These are phyloP conservation scores for Vicugna pacos DNA, from an alignment of 2,113 vertebrate genomes.

Conservation along the genomic window DNA sequence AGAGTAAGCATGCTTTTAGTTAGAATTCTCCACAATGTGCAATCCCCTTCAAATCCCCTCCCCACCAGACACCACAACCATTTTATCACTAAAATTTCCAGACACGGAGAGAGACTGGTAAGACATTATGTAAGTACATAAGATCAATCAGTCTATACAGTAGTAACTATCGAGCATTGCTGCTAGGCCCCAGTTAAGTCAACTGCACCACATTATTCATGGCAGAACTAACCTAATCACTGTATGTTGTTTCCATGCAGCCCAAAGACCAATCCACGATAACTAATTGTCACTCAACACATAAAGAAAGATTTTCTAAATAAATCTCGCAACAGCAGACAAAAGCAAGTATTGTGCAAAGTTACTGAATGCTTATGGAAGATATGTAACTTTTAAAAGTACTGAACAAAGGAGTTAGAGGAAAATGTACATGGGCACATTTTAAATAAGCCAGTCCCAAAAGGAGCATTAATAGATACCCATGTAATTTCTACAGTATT, in stretches of 20 bases:
- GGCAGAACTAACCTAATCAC: background rate
- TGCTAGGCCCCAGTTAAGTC: background rate
- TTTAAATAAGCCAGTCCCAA: background rate
- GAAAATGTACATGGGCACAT: background rate
- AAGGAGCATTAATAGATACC: background rate
- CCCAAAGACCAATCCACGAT: background rate
- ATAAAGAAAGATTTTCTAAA: background rate
- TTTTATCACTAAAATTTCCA: constrained; percentile 10
- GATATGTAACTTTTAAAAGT: background rate
- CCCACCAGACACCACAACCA: background rate
- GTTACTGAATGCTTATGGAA: background rate
- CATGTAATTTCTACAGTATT: background rate
- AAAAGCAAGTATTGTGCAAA: background rate
- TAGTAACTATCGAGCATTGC: background rate
- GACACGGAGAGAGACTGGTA: background rate
- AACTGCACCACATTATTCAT: background rate
- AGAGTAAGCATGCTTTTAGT: background rate
- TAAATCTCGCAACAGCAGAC: background rate
- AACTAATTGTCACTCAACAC: background rate
- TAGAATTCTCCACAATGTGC: background rate
- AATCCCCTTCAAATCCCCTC: background rate
- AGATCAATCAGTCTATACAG: background rate
- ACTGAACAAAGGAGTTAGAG: background rate
- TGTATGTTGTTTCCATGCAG: background rate
- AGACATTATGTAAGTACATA: background rate